Evolutionary conservation across 2,113 vertebrate species (phyloP), one percentile per base, ranked within the genome.

Genomic region (Tragelaphus strepsiceros): DNA sequence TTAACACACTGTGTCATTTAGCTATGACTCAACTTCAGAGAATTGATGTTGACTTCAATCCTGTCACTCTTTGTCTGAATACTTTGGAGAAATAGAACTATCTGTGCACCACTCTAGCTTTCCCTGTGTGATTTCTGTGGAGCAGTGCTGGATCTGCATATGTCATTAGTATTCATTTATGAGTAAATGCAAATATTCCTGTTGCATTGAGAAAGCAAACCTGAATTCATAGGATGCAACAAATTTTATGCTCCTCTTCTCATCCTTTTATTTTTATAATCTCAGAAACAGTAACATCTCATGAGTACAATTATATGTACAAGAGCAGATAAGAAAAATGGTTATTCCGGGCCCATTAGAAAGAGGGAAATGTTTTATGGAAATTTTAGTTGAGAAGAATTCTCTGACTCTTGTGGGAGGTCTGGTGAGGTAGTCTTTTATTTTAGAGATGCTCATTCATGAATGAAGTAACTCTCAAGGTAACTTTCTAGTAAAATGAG

Each of bases 131-230:
- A 58, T 95, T 97, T 90, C 95, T 71, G 1, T 96, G 88, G 97
- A 97, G 77, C 12, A 92, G 24, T 90, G 94, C 93, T 95, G 97
- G 94, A 91, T 83, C 88, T 94, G 89, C 92, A 88, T 91, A 56
- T 95, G 56, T 82, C 92, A 98, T 97, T 98, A 95, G 92, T 97
- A 93, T 94, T 97, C 97, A 97, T 96, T 96, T 98, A 97, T 97
- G 92, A 97, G 84, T 92, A 97, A 80, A 97, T 93, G 92, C 98
- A 98, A 90, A 95, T 96, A 54, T 96, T 98, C 84, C n/a, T 95
- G 11, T 96, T 97, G 87, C 56, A 95, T 62, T 92, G 74, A 46
- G 51, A 93, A 56, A 17, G 3, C 24, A 49, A 86, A 58, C 74
- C 95, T 32, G 5, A 86, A 88, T 94, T 95, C 88, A 62, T 58